Base-by-base conservation (phyloP, 2,113 vertebrate species). In the Passer domesticus region DNA sequence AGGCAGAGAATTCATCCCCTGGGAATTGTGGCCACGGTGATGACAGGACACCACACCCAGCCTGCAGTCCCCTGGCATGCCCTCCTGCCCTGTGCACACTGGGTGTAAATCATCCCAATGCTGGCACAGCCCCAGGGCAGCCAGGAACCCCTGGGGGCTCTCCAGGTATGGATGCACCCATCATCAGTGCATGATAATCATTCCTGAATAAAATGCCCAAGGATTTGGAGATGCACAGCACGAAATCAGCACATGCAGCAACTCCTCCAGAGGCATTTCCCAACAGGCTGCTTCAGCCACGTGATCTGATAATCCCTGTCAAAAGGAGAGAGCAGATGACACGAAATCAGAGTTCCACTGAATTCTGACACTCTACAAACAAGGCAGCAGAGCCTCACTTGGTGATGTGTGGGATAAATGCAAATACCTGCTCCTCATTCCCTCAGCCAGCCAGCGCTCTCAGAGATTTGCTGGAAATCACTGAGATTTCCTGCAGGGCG, bases 71-170 rank as follows among this genome's bases (percentile, higher is more conserved):
- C 47, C 2, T 1, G 52, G 22, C 35, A 21, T 17, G 30, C 73
- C 24, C 55, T 22, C 53, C 28, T 49, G 35, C 7, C 33, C 1
- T 17, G 12, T 1, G 30, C 25, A 10, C 6, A 2, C 0, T 6
- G 66, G 24, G 35, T 31, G 41, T 1, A 33, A 83, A 70, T 33
- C 33, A 28, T 1, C 58, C 63, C 46, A 23, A 1, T 2, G 22
- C 21, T 7, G 56, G 50, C 83, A 14, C 11, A 72, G 60, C 17
- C 44, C 41, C 70, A 20, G 49, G 69, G n/a, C 46, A 53, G 11
- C 12, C 59, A 23, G 39, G 12, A 81, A 39, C 53, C 50, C 43
- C 59, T 2, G 22, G 10, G 41, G 31, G 27, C 31, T 13, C 4
- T 0, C 17, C 67, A 27, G 28, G 8, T 6, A 5, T 2, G 44